Evolutionary conservation across 2,888 invertebrate species (phyloP).

Genomic region (Mesodorylaimus sp.): DNA sequence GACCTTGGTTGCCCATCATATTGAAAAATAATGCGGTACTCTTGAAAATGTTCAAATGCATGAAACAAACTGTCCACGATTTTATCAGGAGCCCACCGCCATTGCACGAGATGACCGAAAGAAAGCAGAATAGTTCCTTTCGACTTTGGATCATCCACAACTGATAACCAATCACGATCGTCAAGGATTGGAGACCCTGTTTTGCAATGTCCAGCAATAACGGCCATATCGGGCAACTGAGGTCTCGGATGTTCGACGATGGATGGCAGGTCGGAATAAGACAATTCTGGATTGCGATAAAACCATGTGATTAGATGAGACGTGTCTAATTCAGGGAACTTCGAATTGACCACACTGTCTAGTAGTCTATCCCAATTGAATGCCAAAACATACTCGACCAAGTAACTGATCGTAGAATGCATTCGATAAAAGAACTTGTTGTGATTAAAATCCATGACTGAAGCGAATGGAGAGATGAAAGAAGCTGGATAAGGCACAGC

Average conservation of each 20-base stretch:
- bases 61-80: no score
- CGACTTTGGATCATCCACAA: slow-evolving; percentile 11
- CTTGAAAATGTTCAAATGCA: no score
- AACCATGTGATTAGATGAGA: no score
- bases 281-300: not conserved
- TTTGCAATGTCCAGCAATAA: not conserved
- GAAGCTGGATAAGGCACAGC: not conserved
- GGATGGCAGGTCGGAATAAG: not conserved
- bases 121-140: slow-evolving; percentile 12
- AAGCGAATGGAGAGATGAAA: not conserved
- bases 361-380: not conserved
- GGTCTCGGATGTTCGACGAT: no score
- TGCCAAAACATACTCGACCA: not conserved
- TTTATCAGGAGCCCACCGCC: slow-evolving; percentile 9
- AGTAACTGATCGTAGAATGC: no score
- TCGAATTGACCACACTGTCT: not conserved
- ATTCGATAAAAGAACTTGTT: no score
- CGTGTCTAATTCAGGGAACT: no score
- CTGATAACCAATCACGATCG: not conserved
- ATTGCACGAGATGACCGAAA: slow-evolving; percentile 10
- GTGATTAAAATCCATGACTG: no score
- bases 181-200: no score
- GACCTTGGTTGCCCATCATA: no score
- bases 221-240: not conserved
- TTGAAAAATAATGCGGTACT: slow-evolving; percentile 2